Percentiles rank a stretch among this genome's conserved stretches.
phyloP scores from a whole-genome alignment of 1,140 invertebrate genomes.

The Pachypeltis micranthus region DNA sequence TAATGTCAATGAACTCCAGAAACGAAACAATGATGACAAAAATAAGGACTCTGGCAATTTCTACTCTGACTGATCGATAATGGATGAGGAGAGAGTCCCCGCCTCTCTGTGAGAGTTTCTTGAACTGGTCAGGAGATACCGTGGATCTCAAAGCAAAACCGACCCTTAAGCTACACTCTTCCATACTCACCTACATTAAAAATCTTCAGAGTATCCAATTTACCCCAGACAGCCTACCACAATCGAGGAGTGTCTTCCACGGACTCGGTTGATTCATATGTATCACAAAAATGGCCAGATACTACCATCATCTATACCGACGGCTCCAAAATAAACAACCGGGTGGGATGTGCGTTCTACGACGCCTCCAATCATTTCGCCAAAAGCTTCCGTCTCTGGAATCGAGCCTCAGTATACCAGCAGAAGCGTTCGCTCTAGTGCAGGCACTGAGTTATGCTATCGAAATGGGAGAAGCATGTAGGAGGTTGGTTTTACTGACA shows the following conservation, averaged over 20 bases:
- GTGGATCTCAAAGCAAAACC: neutral
- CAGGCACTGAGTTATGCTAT: too few species aligned
- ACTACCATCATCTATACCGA: slow-evolving; percentile 8
- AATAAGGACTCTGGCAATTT: neutral
- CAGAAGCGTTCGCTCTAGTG: neutral
- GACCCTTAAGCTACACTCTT: neutral
- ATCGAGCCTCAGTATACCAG: slow-evolving; percentile 1
- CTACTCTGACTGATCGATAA: neutral
- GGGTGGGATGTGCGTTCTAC: neutral
- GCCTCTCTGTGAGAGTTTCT: neutral
- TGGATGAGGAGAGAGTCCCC: neutral
- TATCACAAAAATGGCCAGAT: neutral
- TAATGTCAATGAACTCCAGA: neutral
- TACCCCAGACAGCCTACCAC: too few species aligned
- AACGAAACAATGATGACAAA: neutral
- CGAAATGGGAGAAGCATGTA: too few species aligned
- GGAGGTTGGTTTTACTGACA: too few species aligned
- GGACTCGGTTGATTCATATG: neutral
- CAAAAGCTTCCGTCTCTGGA: neutral
- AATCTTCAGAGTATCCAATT: too few species aligned
- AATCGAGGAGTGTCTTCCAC: neutral
- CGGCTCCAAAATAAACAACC: slow-evolving; percentile 1
- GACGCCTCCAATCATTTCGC: neutral
- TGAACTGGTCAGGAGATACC: neutral
- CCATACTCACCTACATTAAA: neutral